Percentiles rank a stretch among this genome's conserved stretches.
Conservation (phyloP, 2,888 invertebrate species). For the Charanyca ferruginea region DNA sequence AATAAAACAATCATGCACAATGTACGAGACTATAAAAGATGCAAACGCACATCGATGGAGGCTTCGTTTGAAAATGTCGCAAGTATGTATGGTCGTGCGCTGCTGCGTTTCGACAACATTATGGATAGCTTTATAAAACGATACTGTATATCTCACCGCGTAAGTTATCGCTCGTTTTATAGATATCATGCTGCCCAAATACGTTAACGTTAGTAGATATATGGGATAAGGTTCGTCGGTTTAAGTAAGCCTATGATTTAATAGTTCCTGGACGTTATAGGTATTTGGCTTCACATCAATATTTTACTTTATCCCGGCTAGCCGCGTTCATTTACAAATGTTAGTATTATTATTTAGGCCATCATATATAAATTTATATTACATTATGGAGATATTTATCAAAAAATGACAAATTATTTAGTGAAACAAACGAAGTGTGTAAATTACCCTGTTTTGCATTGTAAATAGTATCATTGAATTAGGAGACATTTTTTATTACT, state of each 20-base stretch:
- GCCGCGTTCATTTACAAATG: conserved; percentile 72
- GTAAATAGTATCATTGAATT: conserved; percentile 87
- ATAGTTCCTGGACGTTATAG: conserved; percentile 64
- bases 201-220: conserved; percentile 75
- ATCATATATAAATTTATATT: conserved; percentile 87
- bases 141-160: conserved; percentile 83
- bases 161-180: conserved; percentile 80
- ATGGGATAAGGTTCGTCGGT: conserved; percentile 73
- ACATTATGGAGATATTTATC: conserved; percentile 85
- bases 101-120: conserved; percentile 70
- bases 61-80: conserved; percentile 82
- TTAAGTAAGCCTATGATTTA: conserved; percentile 66
- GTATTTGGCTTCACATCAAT: conserved; percentile 65
- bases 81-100: conserved; percentile 67
- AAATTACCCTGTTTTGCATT: conserved; percentile 87
- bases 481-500: conserved; percentile 75
- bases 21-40: conserved; percentile 63
- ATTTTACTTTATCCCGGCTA: conserved; percentile 67
- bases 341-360: conserved; percentile 88
- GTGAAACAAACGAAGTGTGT: conserved; percentile 82
- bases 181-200: conserved; percentile 80
- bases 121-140: conserved; percentile 80
- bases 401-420: conserved; percentile 89
- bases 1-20: conserved; percentile 66
- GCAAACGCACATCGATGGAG: conserved; percentile 73